phyloP scores from a whole-genome alignment of 2,113 vertebrate genomes.

The Chionodraco myersi region DNA sequence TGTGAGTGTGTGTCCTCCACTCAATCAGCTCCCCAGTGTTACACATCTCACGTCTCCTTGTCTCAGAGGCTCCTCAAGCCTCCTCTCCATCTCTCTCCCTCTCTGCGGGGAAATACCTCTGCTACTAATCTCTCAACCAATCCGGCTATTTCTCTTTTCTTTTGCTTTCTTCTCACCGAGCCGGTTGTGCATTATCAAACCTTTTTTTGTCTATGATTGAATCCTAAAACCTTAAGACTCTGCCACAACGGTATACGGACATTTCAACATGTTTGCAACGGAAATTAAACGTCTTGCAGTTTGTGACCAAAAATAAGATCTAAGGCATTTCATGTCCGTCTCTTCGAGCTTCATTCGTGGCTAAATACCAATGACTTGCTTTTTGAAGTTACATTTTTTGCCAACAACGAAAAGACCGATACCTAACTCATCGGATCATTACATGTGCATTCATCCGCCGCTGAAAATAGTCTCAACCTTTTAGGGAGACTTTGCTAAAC shows the following conservation, averaged over 20 bases:
- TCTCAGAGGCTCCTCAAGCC: constrained; percentile 53
- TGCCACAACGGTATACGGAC: too few species aligned
- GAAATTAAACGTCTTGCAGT: not conserved
- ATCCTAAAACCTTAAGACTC: not conserved
- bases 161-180: constrained; percentile 16
- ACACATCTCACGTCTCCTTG: constrained; percentile 51
- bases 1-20: not conserved
- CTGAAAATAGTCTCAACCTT: constrained; percentile 4
- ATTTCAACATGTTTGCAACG: too few species aligned
- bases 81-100: constrained; percentile 27
- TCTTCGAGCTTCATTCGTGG: not conserved
- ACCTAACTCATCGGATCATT: not conserved
- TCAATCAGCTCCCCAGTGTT: constrained; percentile 19
- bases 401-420: not conserved
- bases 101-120: constrained; percentile 63
- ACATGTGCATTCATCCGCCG: not conserved
- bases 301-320: too few species aligned
- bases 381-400: not conserved
- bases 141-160: constrained; percentile 13
- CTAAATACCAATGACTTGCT: not conserved
- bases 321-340: not conserved
- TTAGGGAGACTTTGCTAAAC: not conserved
- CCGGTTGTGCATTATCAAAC: not conserved
- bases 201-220: not conserved
- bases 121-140: constrained; percentile 52